phyloP scores from a whole-genome alignment of 2,113 vertebrate genomes.

The Cololabis saira region DNA sequence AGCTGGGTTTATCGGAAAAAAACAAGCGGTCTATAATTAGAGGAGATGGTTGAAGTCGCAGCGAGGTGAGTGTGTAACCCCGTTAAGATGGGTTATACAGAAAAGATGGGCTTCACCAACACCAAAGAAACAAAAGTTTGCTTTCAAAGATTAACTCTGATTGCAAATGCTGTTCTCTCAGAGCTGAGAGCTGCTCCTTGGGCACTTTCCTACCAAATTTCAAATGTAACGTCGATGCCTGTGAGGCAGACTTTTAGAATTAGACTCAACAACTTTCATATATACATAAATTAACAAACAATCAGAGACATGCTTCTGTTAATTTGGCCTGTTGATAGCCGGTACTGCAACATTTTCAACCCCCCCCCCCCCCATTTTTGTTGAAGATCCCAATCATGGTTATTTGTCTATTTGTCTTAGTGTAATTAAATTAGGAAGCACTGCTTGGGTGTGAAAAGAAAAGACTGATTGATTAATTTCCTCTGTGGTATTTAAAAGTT shows the following conservation, averaged over 20 bases:
- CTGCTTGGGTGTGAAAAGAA: constrained; percentile 42
- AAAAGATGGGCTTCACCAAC: constrained; percentile 10
- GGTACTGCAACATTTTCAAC: constrained; percentile 24
- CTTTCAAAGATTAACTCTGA: constrained; percentile 57
- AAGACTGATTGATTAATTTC: constrained; percentile 61
- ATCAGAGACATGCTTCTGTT: background rate
- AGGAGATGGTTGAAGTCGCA: constrained; percentile 32
- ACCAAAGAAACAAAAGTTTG: constrained; percentile 42
- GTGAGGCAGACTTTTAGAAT: constrained; percentile 27
- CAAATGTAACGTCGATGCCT: constrained; percentile 44
- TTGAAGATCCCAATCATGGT: constrained; percentile 18
- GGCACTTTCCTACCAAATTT: constrained; percentile 55
- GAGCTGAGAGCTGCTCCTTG: constrained; percentile 48
- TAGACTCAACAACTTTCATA: constrained; percentile 1
- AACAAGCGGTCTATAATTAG: constrained; percentile 46
- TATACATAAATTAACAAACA: constrained; percentile 14
- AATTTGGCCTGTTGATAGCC: constrained; percentile 15
- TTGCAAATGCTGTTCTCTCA: constrained; percentile 43
- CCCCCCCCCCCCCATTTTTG: background rate
- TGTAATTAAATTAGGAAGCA: constrained; percentile 38
- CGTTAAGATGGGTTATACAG: constrained; percentile 11
- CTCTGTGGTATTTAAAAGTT: constrained; percentile 57
- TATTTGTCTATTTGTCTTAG: constrained; percentile 61
- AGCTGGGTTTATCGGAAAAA: constrained; percentile 20
- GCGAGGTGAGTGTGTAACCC: constrained; percentile 12